Percentiles rank a stretch among this genome's conserved stretches.
Conservation (phyloP, 2,113 vertebrate species). For the Macquaria australasica region DNA sequence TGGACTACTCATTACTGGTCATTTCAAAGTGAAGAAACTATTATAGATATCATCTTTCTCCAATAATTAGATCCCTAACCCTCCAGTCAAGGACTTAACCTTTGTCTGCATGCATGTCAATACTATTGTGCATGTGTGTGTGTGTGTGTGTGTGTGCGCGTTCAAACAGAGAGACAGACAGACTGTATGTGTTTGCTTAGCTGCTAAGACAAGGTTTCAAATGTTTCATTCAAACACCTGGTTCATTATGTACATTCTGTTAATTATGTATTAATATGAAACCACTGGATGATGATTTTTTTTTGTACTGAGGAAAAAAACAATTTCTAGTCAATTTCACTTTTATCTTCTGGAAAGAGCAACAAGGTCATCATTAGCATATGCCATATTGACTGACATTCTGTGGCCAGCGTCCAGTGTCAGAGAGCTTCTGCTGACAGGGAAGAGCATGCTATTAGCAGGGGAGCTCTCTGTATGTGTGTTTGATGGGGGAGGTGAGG, state of each 20-base stretch:
- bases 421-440: slow-evolving; percentile 25
- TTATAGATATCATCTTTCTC: slow-evolving; percentile 37
- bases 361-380: slow-evolving; percentile 42
- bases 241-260: not conserved
- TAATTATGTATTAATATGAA: not conserved
- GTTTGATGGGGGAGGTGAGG: not conserved
- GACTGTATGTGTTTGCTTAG: not conserved
- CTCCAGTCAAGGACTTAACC: slow-evolving; percentile 31
- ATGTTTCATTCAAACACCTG: not conserved
- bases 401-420: slow-evolving; percentile 6
- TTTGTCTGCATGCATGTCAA: slow-evolving; percentile 21
- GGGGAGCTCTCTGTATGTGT: slow-evolving; percentile 7
- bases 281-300: not conserved
- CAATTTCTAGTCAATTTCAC: not conserved
- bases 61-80: slow-evolving; percentile 30
- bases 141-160: not conserved
- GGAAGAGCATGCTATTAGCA: not conserved
- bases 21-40: slow-evolving; percentile 24
- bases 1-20: slow-evolving; percentile 10
- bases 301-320: not conserved
- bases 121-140: not conserved
- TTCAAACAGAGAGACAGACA: not conserved
- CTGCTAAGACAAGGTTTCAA: not conserved
- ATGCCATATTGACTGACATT: slow-evolving; percentile 39
- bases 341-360: not conserved